Evolutionary conservation across 1,140 invertebrate species (phyloP), one percentile per base, ranked within the genome.

Genomic region (Helicoverpa armigera): DNA sequence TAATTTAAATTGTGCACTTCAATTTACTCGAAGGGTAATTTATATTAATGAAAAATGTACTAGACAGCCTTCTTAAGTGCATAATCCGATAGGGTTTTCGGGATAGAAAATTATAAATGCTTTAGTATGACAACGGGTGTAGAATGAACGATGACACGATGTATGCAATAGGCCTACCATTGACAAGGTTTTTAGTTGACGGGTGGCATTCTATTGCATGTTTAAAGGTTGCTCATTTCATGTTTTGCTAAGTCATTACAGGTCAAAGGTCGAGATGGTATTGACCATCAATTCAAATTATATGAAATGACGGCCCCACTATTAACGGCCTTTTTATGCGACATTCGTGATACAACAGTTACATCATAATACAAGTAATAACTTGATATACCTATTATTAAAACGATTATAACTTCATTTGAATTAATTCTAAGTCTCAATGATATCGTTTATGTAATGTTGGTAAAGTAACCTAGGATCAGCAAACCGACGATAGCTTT

Each of bases 161-260:
- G 3, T n/a, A 2, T n/a, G 35, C 7, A 14, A 35, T 35, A 65
- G 31, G 10, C 31, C 35, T 65, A 43, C 16, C 3, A 35, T 16
- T 16, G 35, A 48, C 11, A 12, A 16, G 35, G 14, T 13, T 16
- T 18, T 7, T 12, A 3, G 63, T 3, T 50, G 63, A 65, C 61
- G 35, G 43, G 14, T 43, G 14, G 43, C 14, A 50, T 69, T 69
- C n/a, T 18, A 67, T 67, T 35, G 35, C 16, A 18, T 69, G 43
- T 69, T 50, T 14, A 18, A 69, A 69, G 65, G 65, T 16, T 69
- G 9, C 10, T 23, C 43, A 16, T 50, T 18, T 43, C 35, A 50
- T 9, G 50, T 69, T 69, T 50, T 13, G 65, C 5, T 43, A 50
- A 69, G 65, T 69, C 65, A 69, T 50, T 14, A 50, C 43, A 12